Base-by-base conservation (phyloP, 2,797 vertebrate genomes). In the Avahi laniger region DNA sequence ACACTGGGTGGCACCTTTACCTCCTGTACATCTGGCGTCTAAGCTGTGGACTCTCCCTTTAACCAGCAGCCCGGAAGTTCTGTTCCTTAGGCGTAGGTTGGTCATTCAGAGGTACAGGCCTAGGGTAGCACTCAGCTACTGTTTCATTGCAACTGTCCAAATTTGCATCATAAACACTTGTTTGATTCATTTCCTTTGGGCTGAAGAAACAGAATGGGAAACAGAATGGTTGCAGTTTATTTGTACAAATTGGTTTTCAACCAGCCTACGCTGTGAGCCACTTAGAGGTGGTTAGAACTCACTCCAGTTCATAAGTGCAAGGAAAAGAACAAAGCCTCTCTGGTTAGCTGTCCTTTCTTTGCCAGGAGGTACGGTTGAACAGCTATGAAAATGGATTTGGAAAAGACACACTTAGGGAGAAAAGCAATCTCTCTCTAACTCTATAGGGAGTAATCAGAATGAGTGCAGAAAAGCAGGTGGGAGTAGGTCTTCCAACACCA, bases 391-490 rank as follows among this genome's bases (percentile, higher is more conserved):
- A 88, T 17, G 30, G 18, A 57, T 83, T 94, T 61, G 6, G 59
- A 59, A 65, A 46, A 70, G 33, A 38, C 63, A 84, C 33, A 24
- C 35, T 57, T 52, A 26, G 13, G 24, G 11, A 69, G 70, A 35
- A 57, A 33, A 93, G 38, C 24, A 38, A 28, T 17, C 2, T 52
- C 35, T 43, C 52, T 78, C 78, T 76, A 46, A 63, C 7, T 38
- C 48, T 61, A 82, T 17, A 78, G 28, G n/a, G 54, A 63, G 54
- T 30, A 41, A 69, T 57, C 28, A 73, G 18, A 82, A 54, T 17
- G 41, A 67, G 13, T 0, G 0, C 7, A 11, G 38, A 48, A 26
- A 69, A 61, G 26, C 2, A 1, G 0, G 4, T 14, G 35, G 61
- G 28, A 86, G 26, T 48, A 26, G 22, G 46, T 43, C 43, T 75